These are phyloP conservation scores for Parauchenoglanis ngamensis DNA, from an alignment of 2,797 vertebrate species.

Conservation along the genomic window DNA sequence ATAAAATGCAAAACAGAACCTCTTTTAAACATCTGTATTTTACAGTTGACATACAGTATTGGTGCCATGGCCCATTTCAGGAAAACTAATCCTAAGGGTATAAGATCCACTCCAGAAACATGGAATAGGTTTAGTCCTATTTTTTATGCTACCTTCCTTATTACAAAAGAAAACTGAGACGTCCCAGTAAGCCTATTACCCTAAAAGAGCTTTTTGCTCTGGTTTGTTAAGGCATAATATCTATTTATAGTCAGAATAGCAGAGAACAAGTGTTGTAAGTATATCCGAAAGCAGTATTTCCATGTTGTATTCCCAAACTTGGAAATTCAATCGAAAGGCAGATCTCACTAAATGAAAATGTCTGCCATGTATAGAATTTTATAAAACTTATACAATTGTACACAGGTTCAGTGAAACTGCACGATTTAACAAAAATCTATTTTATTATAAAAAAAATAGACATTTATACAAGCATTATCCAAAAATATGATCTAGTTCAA, in stretches of 20 bases:
- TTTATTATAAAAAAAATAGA: constrained; percentile 76
- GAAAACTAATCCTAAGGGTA: background rate
- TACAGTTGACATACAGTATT: background rate
- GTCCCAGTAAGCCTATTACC: background rate
- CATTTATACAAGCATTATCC: constrained; percentile 48
- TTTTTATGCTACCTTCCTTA: background rate
- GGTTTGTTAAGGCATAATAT: background rate
- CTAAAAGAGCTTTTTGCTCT: background rate
- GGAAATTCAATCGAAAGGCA: background rate
- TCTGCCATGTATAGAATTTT: background rate
- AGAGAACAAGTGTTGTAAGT: background rate
- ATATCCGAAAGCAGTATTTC: background rate
- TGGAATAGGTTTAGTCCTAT: background rate
- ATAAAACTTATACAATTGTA: background rate
- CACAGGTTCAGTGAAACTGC: background rate
- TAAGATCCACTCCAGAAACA: background rate
- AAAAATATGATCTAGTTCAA: constrained; percentile 43
- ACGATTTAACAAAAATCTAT: constrained; percentile 26
- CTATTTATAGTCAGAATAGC: background rate
- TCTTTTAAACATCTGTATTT: background rate
- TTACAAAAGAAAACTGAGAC: background rate
- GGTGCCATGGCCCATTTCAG: background rate
- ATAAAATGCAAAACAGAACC: background rate
- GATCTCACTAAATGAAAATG: background rate
- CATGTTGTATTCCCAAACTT: background rate